Conservation (phyloP, 2,113 vertebrate genomes). For the Loxodonta africana region DNA sequence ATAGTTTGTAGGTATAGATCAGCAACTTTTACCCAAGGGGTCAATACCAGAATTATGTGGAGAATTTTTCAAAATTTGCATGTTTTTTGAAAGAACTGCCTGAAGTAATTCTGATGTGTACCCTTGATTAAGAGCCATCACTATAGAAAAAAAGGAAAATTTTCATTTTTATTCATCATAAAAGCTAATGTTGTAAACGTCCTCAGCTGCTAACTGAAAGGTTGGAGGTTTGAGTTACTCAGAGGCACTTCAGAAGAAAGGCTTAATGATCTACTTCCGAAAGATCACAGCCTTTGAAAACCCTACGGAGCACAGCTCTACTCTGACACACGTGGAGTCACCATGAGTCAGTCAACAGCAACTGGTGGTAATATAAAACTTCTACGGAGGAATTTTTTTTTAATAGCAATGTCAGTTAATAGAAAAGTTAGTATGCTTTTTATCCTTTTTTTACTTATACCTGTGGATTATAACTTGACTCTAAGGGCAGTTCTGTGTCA, state of each 20-base stretch:
- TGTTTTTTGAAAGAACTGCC: slow-evolving; percentile 41
- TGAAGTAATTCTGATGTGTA: neutral
- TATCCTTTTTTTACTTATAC: neutral
- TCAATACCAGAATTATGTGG: slow-evolving; percentile 17
- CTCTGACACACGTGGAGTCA: neutral
- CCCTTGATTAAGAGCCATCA: neutral
- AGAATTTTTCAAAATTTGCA: slow-evolving; percentile 48
- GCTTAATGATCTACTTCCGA: neutral
- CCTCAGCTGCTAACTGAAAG: neutral
- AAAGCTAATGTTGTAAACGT: neutral
- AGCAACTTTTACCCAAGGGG: neutral
- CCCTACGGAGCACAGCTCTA: neutral
- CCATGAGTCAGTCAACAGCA: neutral
- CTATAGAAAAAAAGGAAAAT: slow-evolving; percentile 3
- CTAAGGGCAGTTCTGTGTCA: neutral
- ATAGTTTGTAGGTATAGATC: neutral
- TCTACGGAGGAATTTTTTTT: neutral
- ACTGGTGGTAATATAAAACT: neutral
- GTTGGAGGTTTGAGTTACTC: neutral
- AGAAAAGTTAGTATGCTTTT: neutral
- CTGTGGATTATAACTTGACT: slow-evolving; percentile 24
- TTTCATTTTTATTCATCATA: slow-evolving; percentile 8
- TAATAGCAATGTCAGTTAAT: neutral
- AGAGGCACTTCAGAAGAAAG: neutral
- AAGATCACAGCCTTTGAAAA: neutral